A percentile compares a stretch with the other conserved stretches of the same genome.
Conservation (phyloP, 2,888 invertebrate species). For the Eueremaeus valkanovi region DNA sequence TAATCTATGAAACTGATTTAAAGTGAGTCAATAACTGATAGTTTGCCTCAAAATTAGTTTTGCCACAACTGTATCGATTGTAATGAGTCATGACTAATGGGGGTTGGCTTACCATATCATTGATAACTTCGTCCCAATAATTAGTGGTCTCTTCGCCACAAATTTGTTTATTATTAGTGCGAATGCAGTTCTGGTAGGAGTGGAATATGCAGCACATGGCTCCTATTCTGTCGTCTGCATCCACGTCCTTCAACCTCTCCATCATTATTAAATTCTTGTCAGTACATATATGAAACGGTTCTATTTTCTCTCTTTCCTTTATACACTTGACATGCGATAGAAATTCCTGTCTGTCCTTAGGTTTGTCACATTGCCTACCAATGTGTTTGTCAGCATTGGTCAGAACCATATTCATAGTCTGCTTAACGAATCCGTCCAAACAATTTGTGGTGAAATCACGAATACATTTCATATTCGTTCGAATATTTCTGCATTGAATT, state of each 20-base stretch:
- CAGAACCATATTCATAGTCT: not conserved
- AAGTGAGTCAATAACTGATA: too few species aligned
- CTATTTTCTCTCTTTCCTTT: not conserved
- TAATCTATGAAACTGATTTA: too few species aligned
- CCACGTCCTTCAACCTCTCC: not conserved
- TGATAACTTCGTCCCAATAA: conserved; percentile 11
- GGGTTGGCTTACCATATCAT: not conserved
- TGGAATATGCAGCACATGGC: conserved; percentile 3
- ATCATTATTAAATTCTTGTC: conserved; percentile 3
- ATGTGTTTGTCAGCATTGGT: not conserved
- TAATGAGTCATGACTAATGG: too few species aligned
- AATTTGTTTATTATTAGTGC: not conserved
- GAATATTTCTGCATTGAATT: not conserved
- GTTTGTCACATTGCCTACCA: not conserved
- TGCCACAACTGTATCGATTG: too few species aligned
- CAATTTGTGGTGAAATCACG: not conserved
- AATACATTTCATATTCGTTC: not conserved
- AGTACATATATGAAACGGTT: not conserved
- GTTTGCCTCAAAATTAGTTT: too few species aligned
- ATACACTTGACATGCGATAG: not conserved
- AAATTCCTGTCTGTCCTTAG: not conserved
- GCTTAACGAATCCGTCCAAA: not conserved
- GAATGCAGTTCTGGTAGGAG: not conserved
- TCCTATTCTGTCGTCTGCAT: not conserved
- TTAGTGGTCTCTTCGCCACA: not conserved